A percentile compares a stretch with the other conserved stretches of the same genome.
These are phyloP conservation scores for Asobara japonica DNA, from an alignment of 1,140 invertebrate species.

Conservation along the genomic window DNA sequence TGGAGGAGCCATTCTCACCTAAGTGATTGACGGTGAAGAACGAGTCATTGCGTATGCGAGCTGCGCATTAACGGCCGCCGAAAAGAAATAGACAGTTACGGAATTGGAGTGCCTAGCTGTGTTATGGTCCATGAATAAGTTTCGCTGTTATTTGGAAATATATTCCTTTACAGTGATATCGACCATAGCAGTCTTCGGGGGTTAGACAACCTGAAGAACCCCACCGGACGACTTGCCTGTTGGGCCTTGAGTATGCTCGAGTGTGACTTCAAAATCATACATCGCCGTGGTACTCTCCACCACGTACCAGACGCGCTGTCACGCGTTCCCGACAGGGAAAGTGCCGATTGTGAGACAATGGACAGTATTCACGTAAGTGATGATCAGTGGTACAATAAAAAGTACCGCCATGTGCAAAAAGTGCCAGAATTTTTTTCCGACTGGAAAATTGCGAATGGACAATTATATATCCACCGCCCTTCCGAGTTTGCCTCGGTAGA, in stretches of 20 bases:
- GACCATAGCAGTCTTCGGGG: neutral
- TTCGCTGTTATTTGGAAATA: neutral
- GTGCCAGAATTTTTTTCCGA: too few relatives aligned
- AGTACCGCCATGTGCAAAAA: neutral
- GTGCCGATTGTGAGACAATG: neutral
- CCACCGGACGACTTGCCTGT: neutral
- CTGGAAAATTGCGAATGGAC: too few relatives aligned
- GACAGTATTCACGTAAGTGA: neutral
- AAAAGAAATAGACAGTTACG: too few relatives aligned
- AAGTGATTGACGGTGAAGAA: too few relatives aligned
- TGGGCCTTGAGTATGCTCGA: constrained; percentile 25
- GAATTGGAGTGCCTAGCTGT: too few relatives aligned
- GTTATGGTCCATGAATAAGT: too few relatives aligned
- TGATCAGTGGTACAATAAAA: neutral
- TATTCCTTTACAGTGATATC: neutral
- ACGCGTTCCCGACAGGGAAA: neutral
- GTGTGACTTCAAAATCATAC: constrained; percentile 38
- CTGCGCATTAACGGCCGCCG: too few relatives aligned
- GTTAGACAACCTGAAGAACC: neutral
- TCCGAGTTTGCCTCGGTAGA: too few relatives aligned
- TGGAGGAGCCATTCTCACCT: neutral
- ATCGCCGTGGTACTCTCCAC: constrained; percentile 48
- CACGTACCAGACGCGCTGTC: constrained; percentile 41
- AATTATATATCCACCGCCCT: too few relatives aligned
- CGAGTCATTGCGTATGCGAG: too few relatives aligned